These are phyloP conservation scores for Apis dorsata DNA, from an alignment of 1,140 invertebrate species.

Conservation along the genomic window DNA sequence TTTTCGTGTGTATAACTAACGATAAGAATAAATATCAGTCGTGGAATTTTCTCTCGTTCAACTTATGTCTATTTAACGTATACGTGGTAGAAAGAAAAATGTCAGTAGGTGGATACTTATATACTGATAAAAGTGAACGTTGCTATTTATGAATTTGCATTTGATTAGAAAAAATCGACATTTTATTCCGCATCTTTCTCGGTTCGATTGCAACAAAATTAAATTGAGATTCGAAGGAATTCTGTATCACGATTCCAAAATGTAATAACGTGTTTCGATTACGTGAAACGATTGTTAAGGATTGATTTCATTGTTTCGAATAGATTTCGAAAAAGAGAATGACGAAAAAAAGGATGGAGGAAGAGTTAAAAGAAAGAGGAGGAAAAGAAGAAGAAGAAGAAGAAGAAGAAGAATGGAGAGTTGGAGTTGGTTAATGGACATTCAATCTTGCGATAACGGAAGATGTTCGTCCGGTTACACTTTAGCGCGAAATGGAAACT, in stretches of 20 bases:
- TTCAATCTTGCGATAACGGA: slow-evolving; percentile 21
- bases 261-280: too few relatives aligned
- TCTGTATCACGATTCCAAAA: too few relatives aligned
- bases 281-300: too few relatives aligned
- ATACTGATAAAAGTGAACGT: too few relatives aligned
- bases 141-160: background rate
- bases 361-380: too few relatives aligned
- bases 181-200: background rate
- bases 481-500: slow-evolving; percentile 24
- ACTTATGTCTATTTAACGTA: background rate
- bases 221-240: too few relatives aligned
- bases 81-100: too few relatives aligned
- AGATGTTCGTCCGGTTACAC: slow-evolving; percentile 20
- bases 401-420: background rate
- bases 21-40: slow-evolving; percentile 37
- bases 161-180: background rate
- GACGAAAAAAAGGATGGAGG: too few relatives aligned
- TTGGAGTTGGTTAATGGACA: slow-evolving; percentile 20
- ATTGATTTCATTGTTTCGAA: too few relatives aligned
- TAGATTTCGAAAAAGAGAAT: too few relatives aligned
- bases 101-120: too few relatives aligned
- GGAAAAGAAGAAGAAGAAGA: background rate
- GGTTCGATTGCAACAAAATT: background rate
- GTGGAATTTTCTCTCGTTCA: background rate
- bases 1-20: background rate